Base-by-base conservation (phyloP, 2,888 invertebrate genomes). In the Corbicula japonica region DNA sequence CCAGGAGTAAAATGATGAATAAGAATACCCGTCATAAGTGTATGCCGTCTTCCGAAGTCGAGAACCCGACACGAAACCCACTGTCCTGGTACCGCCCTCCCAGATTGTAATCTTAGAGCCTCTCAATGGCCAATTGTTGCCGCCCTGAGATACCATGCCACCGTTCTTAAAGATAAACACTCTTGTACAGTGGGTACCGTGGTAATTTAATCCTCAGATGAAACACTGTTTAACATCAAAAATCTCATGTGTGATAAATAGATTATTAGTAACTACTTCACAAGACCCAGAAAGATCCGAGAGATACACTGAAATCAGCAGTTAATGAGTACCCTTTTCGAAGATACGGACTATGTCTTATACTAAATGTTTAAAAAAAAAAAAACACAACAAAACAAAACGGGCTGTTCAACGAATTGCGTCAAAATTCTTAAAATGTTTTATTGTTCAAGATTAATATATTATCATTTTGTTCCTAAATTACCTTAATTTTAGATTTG, bases 51-150 rank as follows among this genome's bases (percentile, higher is more conserved):
- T 89, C 46, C 85, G 68, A 3, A 92, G 83, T 18, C 76, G 41
- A 5, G 80, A 70, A 18, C 94, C 92, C 75, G 94, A 93, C 32
- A 94, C 87, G 78, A 94, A 94, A 12, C 93, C 93, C 2, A 91
- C 91, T 0, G 92, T 93, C 74, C 93, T 89, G 4, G 94, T 94
- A 4, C 94, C 94, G 0, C 99, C 98, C 94, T 99, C 98, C 96
- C 97, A 99, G 0, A 98, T 93, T 0, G 98, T 98, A 38, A 91
- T 90, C 93, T 98, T 98, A 34, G 92, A 92, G 8, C 94, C 94
- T 15, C 94, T 87, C 6, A 94, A 85, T 1, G 94, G 94, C 72
- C 86, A 92, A 86, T 94, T 94, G 68, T 93, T 94, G 0, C 93
- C 93, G 5, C 92, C 92, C 48, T 88, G 88, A 26, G 86, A 80